Evolutionary conservation across 1,140 invertebrate genomes (phyloP).

Genomic region (Musca vetustissima): DNA sequence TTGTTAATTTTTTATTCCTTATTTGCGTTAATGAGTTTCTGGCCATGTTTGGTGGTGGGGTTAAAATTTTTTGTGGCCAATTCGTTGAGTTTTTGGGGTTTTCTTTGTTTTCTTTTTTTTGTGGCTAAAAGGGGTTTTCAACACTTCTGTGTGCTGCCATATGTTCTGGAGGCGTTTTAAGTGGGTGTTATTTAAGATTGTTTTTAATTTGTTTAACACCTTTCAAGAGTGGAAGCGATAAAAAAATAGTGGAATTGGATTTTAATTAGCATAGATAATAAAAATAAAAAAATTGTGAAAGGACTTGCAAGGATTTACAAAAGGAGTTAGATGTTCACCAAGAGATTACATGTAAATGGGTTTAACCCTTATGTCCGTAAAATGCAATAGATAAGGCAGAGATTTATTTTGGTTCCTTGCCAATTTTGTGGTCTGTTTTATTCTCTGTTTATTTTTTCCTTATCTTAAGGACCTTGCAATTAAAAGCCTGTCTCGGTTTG

Average conservation of each 20-base stretch:
- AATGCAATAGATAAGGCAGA: background rate
- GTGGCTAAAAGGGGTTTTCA: conserved; percentile 8
- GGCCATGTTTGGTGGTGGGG: background rate
- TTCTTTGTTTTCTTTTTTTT: too few relatives aligned
- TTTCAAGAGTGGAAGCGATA: background rate
- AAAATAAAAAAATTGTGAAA: background rate
- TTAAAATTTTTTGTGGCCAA: too few relatives aligned
- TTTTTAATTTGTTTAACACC: conserved; percentile 16
- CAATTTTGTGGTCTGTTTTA: too few relatives aligned
- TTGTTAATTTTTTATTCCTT: conserved; percentile 9
- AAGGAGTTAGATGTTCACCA: too few relatives aligned
- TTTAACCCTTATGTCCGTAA: background rate
- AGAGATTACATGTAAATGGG: background rate
- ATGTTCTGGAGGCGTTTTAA: conserved; percentile 1
- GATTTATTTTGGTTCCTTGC: too few relatives aligned
- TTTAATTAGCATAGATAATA: conserved; percentile 11
- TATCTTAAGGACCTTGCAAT: too few relatives aligned
- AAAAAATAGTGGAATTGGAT: background rate
- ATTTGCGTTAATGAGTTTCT: conserved; percentile 2
- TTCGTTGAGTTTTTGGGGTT: too few relatives aligned
- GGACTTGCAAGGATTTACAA: background rate
- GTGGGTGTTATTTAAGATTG: conserved; percentile 18
- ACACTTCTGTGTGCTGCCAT: conserved; percentile 1
- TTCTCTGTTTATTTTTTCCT: too few relatives aligned
- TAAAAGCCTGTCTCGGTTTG: too few relatives aligned